These are phyloP conservation scores for Leptinotarsa lineolata DNA, from an alignment of 1,140 invertebrate species.

Conservation along the genomic window DNA sequence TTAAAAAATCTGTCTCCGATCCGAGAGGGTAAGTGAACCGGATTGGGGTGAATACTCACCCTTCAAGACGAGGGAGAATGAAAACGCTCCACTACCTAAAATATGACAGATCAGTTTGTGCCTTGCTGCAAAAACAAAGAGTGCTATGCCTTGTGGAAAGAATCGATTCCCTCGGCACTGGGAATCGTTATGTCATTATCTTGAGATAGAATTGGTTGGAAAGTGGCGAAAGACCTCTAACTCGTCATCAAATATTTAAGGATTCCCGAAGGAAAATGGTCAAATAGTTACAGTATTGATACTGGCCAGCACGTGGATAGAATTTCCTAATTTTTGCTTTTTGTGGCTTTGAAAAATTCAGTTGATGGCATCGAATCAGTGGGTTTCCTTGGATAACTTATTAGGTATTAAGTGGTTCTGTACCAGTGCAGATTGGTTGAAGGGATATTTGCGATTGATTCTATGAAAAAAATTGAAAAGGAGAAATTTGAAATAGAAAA, in stretches of 20 bases:
- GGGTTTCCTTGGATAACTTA: slow-evolving; percentile 10
- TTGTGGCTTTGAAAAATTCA: slow-evolving; percentile 18
- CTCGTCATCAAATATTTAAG: slow-evolving; percentile 55
- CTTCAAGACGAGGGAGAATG: slow-evolving; percentile 21
- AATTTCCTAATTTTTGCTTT: slow-evolving; percentile 27
- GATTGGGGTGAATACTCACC: slow-evolving; percentile 23
- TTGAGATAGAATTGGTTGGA: neutral
- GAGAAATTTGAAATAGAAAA: too few species aligned
- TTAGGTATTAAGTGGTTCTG: slow-evolving; percentile 1
- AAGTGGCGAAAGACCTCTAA: slow-evolving; percentile 49
- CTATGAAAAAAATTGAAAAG: too few species aligned
- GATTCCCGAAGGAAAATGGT: slow-evolving; percentile 41
- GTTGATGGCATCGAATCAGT: slow-evolving; percentile 17
- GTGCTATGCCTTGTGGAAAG: neutral
- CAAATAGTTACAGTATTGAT: slow-evolving; percentile 45
- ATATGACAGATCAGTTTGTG: slow-evolving; percentile 19
- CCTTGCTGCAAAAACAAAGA: neutral
- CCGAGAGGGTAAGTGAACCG: slow-evolving; percentile 41
- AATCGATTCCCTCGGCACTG: neutral
- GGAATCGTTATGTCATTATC: neutral
- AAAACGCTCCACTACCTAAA: slow-evolving; percentile 28
- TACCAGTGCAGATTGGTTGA: neutral
- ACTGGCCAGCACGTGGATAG: slow-evolving; percentile 28
- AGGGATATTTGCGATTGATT: too few species aligned
- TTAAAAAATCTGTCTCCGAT: slow-evolving; percentile 52